Base-by-base conservation (phyloP, 2,888 invertebrate genomes). In the Meganola albula region DNA sequence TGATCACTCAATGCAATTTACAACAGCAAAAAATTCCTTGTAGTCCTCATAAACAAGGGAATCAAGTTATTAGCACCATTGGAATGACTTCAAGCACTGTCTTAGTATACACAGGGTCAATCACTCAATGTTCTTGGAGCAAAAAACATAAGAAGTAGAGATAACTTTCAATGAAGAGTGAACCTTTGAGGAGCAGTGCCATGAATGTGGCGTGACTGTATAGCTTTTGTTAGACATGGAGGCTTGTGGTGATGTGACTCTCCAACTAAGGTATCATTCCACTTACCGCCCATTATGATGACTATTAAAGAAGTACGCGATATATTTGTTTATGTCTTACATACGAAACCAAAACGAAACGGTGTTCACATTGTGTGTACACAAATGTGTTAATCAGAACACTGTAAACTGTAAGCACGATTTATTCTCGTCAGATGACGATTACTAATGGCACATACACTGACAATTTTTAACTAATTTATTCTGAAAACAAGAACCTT, bases 401-500 rank as follows among this genome's bases (percentile, higher is more conserved):
- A 44, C 32, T 40, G 36, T 45, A 43, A 49, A 53, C 40, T 41
- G 50, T 45, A 55, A 55, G 60, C 54, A 55, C 56, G 61, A 57
- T 61, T 57, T 40, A 40, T 35, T 42, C 57, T 52, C 63, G 63
- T 53, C 58, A 61, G 53, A 61, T 61, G 63, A 58, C 76, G 76
- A 82, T 79, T 77, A 74, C n/a, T n/a, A n/a, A n/a, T n/a, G n/a
- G n/a, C n/a, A n/a, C n/a, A n/a, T n/a, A n/a, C n/a, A n/a, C n/a
- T n/a, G n/a, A n/a, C n/a, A n/a, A n/a, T n/a, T n/a, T n/a, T n/a
- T n/a, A n/a, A n/a, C n/a, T n/a, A n/a, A n/a, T n/a, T n/a, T n/a
- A n/a, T n/a, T n/a, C n/a, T n/a, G n/a, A 65, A 64, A 68, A 62
- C 67, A 79, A 76, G 80, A 80, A 77, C 84, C 80, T 83, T 84